phyloP scores from a whole-genome alignment of 35 echinoderm and acorn worm genomes.

The Apostichopus californicus region DNA sequence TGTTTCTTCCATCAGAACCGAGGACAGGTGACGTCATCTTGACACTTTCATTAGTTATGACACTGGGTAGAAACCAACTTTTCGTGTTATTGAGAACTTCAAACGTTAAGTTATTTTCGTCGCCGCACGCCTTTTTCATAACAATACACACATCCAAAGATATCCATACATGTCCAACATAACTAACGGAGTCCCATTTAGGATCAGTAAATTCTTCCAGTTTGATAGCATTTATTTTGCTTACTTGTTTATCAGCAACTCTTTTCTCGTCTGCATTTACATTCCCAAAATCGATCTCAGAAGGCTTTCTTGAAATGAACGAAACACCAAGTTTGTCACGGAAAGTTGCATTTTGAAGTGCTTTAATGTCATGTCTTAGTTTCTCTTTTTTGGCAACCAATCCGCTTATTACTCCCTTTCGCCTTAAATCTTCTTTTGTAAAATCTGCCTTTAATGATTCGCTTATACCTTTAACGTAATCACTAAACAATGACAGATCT shows the following conservation, averaged over 20 bases:
- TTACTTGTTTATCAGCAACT: background rate
- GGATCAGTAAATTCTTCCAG: no score
- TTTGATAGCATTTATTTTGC: no score
- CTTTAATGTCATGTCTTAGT: background rate
- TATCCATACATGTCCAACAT: background rate
- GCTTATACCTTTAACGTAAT: background rate
- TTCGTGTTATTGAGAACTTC: background rate
- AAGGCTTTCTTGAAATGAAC: background rate
- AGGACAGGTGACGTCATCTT: background rate
- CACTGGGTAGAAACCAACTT: no score
- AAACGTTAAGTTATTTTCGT: background rate
- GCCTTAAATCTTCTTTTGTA: background rate
- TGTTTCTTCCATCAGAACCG: no score
- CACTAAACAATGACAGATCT: background rate
- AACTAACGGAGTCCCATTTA: background rate
- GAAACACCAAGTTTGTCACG: background rate
- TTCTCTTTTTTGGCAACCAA: background rate
- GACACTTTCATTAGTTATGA: background rate
- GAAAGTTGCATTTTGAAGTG: background rate
- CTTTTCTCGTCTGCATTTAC: background rate
- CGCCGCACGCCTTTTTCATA: background rate
- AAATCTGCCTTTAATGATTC: background rate
- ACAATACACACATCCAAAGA: background rate
- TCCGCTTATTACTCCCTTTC: background rate
- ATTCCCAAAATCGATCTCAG: background rate